phyloP scores from a whole-genome alignment of 2,888 invertebrate genomes.

The Microplitis manilae region DNA sequence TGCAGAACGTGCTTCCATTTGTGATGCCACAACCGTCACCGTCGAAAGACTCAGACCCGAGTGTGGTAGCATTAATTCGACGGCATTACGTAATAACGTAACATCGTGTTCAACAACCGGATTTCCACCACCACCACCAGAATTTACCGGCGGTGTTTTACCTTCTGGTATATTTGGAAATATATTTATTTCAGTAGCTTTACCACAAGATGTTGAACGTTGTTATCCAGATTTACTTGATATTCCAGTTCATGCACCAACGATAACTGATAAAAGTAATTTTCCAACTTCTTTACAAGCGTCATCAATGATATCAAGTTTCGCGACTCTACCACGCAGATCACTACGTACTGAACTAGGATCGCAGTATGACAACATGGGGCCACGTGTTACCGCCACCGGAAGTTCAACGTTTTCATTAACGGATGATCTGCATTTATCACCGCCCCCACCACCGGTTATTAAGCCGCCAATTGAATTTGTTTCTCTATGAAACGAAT shows the following conservation, averaged over 20 bases:
- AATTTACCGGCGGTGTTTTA: slow-evolving; percentile 69
- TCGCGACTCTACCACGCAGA: slow-evolving; percentile 72
- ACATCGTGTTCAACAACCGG: slow-evolving; percentile 70
- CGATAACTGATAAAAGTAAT: slow-evolving; percentile 45
- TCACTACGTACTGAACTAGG: slow-evolving; percentile 73
- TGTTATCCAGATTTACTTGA: slow-evolving; percentile 88
- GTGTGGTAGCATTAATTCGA: slow-evolving; percentile 54
- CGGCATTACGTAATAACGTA: slow-evolving; percentile 61
- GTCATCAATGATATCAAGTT: slow-evolving; percentile 64
- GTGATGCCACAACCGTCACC: slow-evolving; percentile 72
- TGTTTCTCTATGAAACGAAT: slow-evolving; percentile 72
- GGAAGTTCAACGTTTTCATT: slow-evolving; percentile 90
- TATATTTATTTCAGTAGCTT: slow-evolving; percentile 88
- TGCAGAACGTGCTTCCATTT: slow-evolving; percentile 61
- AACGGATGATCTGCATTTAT: slow-evolving; percentile 74
- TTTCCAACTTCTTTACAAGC: slow-evolving; percentile 68
- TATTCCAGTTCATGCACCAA: slow-evolving; percentile 73
- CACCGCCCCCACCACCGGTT: slow-evolving; percentile 74
- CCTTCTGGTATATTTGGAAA: slow-evolving; percentile 79
- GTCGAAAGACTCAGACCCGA: slow-evolving; percentile 62
- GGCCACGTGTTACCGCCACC: slow-evolving; percentile 89
- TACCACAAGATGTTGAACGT: slow-evolving; percentile 81
- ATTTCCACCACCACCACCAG: slow-evolving; percentile 71
- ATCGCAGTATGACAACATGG: slow-evolving; percentile 91
- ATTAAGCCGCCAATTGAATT: slow-evolving; percentile 75